Base-by-base conservation (phyloP, 2,797 vertebrate species). In the Allobates femoralis region DNA sequence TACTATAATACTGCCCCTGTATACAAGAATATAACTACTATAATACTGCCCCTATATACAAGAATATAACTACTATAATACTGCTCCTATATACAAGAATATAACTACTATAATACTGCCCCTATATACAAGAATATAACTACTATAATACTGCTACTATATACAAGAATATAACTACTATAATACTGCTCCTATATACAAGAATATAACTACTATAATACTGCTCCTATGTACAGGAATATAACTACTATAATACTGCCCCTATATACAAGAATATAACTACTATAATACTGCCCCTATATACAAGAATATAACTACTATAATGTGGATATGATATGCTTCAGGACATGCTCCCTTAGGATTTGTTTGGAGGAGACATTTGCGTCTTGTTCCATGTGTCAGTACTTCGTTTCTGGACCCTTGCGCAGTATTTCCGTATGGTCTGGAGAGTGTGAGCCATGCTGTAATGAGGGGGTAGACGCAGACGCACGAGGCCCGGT, bases 401-500 rank as follows among this genome's bases (percentile, higher is more conserved):
- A 16, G 69, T 46, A 23, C 46, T 46, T n/a, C n/a, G 73, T 18
- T 28, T 50, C 46, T 28, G 46, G 46, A 53, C 69, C 7, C 6
- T 7, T 46, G 3, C 53, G 5, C 79, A 55, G 41, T 53, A 30
- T 67, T 81, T 34, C 60, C 74, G 34, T 53, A 55, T 23, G 19
- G 14, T n/a, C 23, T 64, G 41, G 60, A 85, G 73, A 60, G 19
- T 78, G 83, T 64, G 58, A 84, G 46, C 37, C 11, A 8, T 41
- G 60, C 58, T 67, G 58, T 81, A 67, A 81, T 67, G 21, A 81
- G 8, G 5, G 62, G 79, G 28, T 66, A 5, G 41, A 15, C 10
- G 3, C 26, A 53, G 73, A 50, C 37, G 41, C 41, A 23, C 55
- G 8, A 34, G 41, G 56, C 26, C 74, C 85, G 79, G 81, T 90